Conservation (phyloP, 2,113 vertebrate genomes). For the Oenanthe oenanthe region DNA sequence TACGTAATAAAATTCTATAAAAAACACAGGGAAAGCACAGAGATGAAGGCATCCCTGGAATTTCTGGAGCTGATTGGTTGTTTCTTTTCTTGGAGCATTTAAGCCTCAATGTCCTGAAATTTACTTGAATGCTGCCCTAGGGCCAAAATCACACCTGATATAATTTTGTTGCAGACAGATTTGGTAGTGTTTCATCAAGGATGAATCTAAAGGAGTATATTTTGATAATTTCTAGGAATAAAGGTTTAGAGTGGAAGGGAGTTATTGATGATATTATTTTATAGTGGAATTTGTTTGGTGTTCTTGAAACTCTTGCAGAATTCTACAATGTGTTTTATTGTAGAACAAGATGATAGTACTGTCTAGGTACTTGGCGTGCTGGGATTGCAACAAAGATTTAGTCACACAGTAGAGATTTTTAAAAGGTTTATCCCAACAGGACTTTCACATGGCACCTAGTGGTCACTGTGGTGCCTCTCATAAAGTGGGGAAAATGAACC, state of each 20-base stretch:
- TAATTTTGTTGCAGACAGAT: not conserved
- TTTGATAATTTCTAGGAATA: not conserved
- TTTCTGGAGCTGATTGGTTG: constrained; percentile 42
- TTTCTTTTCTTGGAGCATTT: not conserved
- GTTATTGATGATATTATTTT: not conserved
- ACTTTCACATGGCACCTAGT: not conserved
- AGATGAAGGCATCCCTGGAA: constrained; percentile 38
- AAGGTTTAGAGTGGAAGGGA: not conserved
- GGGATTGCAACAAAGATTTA: not conserved
- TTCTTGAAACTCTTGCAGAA: not conserved
- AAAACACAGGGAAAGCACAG: constrained; percentile 47
- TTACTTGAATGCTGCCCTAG: not conserved
- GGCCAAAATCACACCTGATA: not conserved
- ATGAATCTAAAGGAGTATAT: not conserved
- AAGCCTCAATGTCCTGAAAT: not conserved
- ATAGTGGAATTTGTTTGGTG: not conserved
- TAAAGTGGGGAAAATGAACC: not conserved
- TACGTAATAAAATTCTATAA: constrained; percentile 50
- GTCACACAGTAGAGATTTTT: not conserved
- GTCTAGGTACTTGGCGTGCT: not conserved
- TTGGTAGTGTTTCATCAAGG: not conserved
- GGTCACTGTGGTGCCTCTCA: not conserved
- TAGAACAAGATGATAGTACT: not conserved
- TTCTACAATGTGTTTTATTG: not conserved
- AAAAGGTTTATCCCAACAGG: not conserved